Percentiles rank a stretch among this genome's conserved stretches.
Evolutionary conservation across 64 coral and sea anemone species (phyloP).

Genomic region (Exaiptasia diaphana): DNA sequence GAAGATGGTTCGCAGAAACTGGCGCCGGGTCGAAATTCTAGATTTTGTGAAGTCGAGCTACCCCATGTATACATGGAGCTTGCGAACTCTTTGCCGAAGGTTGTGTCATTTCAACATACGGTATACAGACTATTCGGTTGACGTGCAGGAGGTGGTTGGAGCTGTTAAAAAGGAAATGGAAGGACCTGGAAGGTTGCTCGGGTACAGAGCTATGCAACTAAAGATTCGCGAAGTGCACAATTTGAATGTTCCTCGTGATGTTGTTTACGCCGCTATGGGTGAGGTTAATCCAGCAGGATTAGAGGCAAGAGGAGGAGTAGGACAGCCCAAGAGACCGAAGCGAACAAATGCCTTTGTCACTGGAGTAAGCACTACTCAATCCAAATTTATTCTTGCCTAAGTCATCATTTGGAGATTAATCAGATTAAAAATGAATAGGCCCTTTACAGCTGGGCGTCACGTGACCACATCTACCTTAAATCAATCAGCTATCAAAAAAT

Average conservation of each 20-base stretch:
- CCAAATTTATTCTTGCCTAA: not conserved
- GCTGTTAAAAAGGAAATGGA: slow-evolving; percentile 35
- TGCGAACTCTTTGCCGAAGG: slow-evolving; percentile 15
- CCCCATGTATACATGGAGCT: slow-evolving; percentile 37
- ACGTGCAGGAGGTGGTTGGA: slow-evolving; percentile 25
- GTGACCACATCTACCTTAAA: no score
- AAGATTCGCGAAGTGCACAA: slow-evolving; percentile 45
- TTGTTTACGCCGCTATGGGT: slow-evolving; percentile 34
- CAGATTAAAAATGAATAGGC: no score
- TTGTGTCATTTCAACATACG: slow-evolving; percentile 26
- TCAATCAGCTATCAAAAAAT: no score
- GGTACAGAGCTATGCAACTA: slow-evolving; percentile 46
- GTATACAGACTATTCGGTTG: slow-evolving; percentile 23
- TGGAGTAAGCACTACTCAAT: slow-evolving; percentile 18
- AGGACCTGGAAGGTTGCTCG: slow-evolving; percentile 48
- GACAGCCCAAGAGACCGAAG: slow-evolving; percentile 27
- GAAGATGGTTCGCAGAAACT: not conserved
- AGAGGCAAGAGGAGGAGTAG: slow-evolving; percentile 23
- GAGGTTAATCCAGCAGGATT: slow-evolving; percentile 17
- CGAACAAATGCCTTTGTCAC: slow-evolving; percentile 30
- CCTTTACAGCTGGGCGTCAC: no score
- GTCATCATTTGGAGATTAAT: not conserved
- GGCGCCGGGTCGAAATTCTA: not conserved
- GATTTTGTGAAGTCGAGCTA: slow-evolving; percentile 22
- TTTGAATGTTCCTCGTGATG: slow-evolving; percentile 35